Percentiles rank a stretch among this genome's conserved stretches.
These are phyloP conservation scores for Chelon labrosus DNA, from an alignment of 2,797 vertebrate genomes.

Conservation along the genomic window DNA sequence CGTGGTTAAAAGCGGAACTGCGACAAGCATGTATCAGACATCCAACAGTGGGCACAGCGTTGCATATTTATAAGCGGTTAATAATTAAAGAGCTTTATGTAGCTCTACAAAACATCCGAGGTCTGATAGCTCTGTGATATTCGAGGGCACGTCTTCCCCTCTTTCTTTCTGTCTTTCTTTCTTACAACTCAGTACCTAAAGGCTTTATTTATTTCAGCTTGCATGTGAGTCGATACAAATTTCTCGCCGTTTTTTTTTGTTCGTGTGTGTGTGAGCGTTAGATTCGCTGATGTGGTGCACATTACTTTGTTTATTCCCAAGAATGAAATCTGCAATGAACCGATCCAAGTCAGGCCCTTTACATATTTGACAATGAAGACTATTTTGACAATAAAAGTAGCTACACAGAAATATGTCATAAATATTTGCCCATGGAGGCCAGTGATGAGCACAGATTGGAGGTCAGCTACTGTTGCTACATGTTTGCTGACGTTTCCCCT, in stretches of 20 bases:
- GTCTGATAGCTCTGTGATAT: constrained; percentile 79
- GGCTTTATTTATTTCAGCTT: too few relatives aligned
- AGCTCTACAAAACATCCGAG: constrained; percentile 86
- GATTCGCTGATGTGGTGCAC: too few relatives aligned
- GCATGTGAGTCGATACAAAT: too few relatives aligned
- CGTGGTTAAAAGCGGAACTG: constrained; percentile 72
- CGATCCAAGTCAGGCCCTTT: too few relatives aligned
- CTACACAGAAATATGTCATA: neutral
- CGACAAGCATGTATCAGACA: constrained; percentile 76
- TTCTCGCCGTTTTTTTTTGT: too few relatives aligned
- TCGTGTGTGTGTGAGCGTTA: too few relatives aligned
- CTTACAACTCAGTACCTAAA: neutral
- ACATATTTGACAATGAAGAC: too few relatives aligned
- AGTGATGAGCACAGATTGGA: neutral
- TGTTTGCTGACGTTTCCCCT: constrained; percentile 16
- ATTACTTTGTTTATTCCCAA: too few relatives aligned
- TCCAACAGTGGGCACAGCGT: constrained; percentile 72
- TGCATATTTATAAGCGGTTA: constrained; percentile 87
- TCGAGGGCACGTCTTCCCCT: constrained; percentile 56
- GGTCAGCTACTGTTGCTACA: constrained; percentile 10
- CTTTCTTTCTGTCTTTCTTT: constrained; percentile 13
- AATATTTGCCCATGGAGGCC: neutral
- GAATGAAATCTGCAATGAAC: too few relatives aligned
- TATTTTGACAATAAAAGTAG: neutral
- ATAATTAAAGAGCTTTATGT: constrained; percentile 89